Conservation (phyloP, 2,888 invertebrate genomes). For the Eudasyphora cyanicolor region DNA sequence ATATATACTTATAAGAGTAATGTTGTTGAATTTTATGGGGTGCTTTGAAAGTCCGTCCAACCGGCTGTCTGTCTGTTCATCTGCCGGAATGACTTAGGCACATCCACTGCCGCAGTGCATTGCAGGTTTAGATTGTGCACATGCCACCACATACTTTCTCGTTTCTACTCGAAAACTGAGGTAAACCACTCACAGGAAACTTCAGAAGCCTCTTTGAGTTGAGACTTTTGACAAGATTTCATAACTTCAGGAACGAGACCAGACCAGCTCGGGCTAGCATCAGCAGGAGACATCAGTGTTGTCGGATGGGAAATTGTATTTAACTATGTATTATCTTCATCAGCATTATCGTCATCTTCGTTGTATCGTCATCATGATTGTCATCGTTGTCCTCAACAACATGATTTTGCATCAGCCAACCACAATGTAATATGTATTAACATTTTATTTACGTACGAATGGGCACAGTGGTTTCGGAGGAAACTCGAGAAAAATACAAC, state of each 20-base stretch:
- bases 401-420: slow-evolving; percentile 54
- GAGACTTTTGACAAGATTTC: slow-evolving; percentile 65
- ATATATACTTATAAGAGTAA: neutral
- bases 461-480: slow-evolving; percentile 3
- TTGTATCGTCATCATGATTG: slow-evolving; percentile 23
- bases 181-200: slow-evolving; percentile 51
- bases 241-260: neutral
- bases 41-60: neutral
- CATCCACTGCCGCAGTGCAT: no score
- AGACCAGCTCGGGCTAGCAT: slow-evolving; percentile 47
- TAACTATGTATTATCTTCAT: slow-evolving; percentile 49
- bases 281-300: slow-evolving; percentile 42
- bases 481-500: neutral
- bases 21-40: neutral
- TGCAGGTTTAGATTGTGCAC: no score
- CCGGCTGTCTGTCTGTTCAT: neutral
- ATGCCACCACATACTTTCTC: neutral
- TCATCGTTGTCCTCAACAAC: slow-evolving; percentile 50
- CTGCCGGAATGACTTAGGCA: neutral
- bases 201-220: slow-evolving; percentile 56
- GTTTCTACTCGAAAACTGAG: slow-evolving; percentile 46
- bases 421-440: slow-evolving; percentile 8
- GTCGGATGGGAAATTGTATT: slow-evolving; percentile 10
- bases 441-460: neutral
- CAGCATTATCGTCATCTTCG: slow-evolving; percentile 46